Conservation (phyloP, 2,797 vertebrate species). For the Scyliorhinus canicula region DNA sequence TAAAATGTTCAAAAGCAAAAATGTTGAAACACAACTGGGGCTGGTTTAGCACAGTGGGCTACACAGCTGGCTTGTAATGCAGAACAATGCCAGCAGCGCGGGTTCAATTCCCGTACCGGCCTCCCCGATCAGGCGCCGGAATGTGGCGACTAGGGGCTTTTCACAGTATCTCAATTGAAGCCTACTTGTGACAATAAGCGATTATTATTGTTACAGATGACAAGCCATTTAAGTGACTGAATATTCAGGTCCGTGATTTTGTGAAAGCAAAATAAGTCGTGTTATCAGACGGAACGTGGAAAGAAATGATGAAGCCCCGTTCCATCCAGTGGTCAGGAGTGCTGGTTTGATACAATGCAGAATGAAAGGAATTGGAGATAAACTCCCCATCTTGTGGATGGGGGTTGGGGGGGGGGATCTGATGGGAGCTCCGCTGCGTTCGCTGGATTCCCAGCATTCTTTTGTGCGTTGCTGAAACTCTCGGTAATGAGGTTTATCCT, state of each 20-base stretch:
- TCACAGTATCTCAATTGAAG: no score
- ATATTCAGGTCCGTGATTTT: background rate
- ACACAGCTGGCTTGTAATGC: no score
- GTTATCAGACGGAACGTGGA: background rate
- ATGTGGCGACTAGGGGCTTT: no score
- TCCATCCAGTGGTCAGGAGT: background rate
- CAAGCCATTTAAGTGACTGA: background rate
- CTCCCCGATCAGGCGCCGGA: no score
- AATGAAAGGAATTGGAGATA: background rate
- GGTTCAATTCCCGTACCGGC: no score
- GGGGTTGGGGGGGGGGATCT: no score
- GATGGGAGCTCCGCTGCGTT: background rate
- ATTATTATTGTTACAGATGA: no score
- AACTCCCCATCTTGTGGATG: no score
- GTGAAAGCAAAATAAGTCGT: background rate
- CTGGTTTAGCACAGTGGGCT: no score
- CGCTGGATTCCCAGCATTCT: conserved; percentile 7
- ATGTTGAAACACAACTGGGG: background rate
- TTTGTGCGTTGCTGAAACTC: conserved; percentile 12
- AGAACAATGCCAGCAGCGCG: no score
- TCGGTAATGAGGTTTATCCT: background rate
- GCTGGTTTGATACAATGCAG: no score
- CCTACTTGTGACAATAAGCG: no score
- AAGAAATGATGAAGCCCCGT: background rate
- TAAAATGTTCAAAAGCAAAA: background rate